Percentiles rank a stretch among this genome's conserved stretches.
phyloP scores from a whole-genome alignment of 37 sponge, comb jelly and placozoan genomes.

The Cliona cf. orientalis region DNA sequence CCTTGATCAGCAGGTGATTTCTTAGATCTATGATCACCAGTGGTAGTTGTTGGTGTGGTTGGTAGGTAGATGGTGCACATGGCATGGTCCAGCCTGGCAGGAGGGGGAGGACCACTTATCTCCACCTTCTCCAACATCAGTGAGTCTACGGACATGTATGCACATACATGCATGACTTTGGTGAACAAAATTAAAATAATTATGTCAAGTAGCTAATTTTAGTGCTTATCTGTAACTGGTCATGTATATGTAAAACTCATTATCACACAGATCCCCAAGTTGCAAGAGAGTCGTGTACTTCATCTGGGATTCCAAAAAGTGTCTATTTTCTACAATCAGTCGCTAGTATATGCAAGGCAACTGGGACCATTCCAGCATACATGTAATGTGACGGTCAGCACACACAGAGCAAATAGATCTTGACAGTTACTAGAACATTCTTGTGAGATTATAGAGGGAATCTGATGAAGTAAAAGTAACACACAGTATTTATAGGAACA shows the following conservation, averaged over 20 bases:
- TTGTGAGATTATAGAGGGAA: too few relatives aligned
- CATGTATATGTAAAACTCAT: not conserved
- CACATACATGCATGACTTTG: not conserved
- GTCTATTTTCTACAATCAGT: too few relatives aligned
- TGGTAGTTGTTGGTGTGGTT: not conserved
- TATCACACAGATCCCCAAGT: too few relatives aligned
- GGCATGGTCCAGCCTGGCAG: slow-evolving; percentile 59
- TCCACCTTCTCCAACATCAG: slow-evolving; percentile 34
- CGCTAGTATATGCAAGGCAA: too few relatives aligned
- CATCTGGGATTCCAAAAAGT: too few relatives aligned
- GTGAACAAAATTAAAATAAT: not conserved
- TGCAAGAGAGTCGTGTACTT: too few relatives aligned
- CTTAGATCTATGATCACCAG: not conserved
- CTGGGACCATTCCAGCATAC: too few relatives aligned
- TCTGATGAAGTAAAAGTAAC: too few relatives aligned
- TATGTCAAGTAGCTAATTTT: not conserved
- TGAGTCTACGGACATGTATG: slow-evolving; percentile 6
- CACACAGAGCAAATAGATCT: too few relatives aligned
- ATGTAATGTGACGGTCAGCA: too few relatives aligned
- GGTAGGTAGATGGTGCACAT: slow-evolving; percentile 49
- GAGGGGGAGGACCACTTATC: slow-evolving; percentile 37
- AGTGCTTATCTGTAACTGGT: too few relatives aligned
- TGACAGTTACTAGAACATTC: too few relatives aligned
- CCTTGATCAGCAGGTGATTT: not conserved
- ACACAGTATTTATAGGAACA: not conserved